These are phyloP conservation scores for Leptinotarsa lineolata DNA, from an alignment of 1,140 invertebrate genomes.

Conservation along the genomic window DNA sequence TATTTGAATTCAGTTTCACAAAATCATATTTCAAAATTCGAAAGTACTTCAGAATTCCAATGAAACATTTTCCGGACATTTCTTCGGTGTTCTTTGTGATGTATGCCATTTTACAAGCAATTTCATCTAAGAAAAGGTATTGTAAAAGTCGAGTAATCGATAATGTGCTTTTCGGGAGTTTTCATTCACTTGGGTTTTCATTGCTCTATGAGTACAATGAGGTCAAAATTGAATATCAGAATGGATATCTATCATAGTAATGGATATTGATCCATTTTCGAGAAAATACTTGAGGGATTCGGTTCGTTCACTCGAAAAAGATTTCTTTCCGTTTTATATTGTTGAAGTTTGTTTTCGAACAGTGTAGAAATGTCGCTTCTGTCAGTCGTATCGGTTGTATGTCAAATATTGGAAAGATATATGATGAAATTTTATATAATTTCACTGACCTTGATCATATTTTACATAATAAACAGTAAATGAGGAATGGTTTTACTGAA, in stretches of 20 bases:
- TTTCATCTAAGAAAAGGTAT: conserved; percentile 12
- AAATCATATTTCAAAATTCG: not conserved
- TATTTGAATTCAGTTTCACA: not conserved
- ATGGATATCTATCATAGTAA: conserved; percentile 6
- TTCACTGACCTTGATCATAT: no score
- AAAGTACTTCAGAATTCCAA: not conserved
- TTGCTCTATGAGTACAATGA: conserved; percentile 1
- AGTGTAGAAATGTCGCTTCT: no score
- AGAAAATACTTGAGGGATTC: not conserved
- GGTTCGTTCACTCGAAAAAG: not conserved
- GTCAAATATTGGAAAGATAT: no score
- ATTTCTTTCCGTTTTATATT: no score
- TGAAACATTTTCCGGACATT: not conserved
- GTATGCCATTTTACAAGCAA: conserved; percentile 15
- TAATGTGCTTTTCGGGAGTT: conserved; percentile 1
- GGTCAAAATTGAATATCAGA: conserved; percentile 11
- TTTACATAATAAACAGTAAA: no score
- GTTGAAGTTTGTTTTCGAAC: no score
- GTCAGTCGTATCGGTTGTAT: no score
- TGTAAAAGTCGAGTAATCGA: conserved; percentile 12
- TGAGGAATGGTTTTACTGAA: no score
- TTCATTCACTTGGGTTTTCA: conserved; percentile 13
- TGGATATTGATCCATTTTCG: conserved; percentile 10
- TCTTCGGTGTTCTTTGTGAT: conserved; percentile 5
- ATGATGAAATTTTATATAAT: no score